These are phyloP conservation scores for Pampusana beccarii DNA, from an alignment of 2,113 vertebrate genomes.

Conservation along the genomic window DNA sequence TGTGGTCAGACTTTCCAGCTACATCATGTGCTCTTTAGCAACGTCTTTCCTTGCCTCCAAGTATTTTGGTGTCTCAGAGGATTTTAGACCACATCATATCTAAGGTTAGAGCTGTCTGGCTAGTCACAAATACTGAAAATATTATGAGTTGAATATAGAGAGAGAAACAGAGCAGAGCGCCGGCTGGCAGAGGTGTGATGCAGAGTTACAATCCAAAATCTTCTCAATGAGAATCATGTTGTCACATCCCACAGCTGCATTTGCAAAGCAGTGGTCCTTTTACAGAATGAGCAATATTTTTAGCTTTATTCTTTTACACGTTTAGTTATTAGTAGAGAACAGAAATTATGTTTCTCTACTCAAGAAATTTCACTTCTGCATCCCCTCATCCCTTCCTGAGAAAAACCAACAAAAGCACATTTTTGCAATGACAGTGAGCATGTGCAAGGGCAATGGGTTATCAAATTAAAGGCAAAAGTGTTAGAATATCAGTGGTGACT, in stretches of 20 bases:
- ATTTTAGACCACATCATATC: not conserved
- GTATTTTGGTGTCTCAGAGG: not conserved
- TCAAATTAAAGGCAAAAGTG: not conserved
- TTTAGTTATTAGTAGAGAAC: not conserved
- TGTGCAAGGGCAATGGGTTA: not conserved
- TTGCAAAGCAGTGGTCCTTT: not conserved
- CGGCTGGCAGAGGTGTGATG: not conserved
- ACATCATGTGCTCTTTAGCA: not conserved
- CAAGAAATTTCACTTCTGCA: not conserved
- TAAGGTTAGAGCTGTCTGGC: not conserved
- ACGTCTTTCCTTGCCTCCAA: not conserved
- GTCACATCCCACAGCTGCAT: not conserved
- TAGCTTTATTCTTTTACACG: not conserved
- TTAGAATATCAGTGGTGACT: not conserved
- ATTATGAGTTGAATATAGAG: not conserved
- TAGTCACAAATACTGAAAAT: not conserved
- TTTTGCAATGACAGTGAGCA: not conserved
- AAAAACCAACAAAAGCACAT: not conserved
- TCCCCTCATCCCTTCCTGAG: not conserved
- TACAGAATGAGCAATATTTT: not conserved
- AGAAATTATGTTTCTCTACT: not conserved
- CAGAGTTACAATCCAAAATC: not conserved
- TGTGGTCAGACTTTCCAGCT: conserved; percentile 2
- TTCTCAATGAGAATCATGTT: not conserved
- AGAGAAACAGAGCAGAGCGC: not conserved